Evolutionary conservation across 2,113 vertebrate species (phyloP).

Genomic region (Chionis minor): DNA sequence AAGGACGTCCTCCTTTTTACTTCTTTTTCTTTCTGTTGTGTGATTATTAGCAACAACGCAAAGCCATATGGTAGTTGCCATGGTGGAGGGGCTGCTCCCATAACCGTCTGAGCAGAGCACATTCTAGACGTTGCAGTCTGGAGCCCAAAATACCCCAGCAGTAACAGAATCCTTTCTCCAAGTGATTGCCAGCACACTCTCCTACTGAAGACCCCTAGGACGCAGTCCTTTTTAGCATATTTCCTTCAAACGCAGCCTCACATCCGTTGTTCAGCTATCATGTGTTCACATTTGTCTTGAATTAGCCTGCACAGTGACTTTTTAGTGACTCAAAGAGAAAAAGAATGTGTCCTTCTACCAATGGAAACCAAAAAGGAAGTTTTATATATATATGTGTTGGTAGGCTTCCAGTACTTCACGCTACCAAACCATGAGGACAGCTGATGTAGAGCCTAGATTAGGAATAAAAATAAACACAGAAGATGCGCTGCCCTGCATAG

Average conservation of each 20-base stretch:
- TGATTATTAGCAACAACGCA: constrained; percentile 22
- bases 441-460: constrained; percentile 30
- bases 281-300: constrained; percentile 19
- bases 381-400: not conserved
- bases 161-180: constrained; percentile 42
- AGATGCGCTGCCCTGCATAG: constrained; percentile 24
- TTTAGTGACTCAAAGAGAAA: not conserved
- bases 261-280: not conserved
- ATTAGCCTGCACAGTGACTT: not conserved
- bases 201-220: not conserved
- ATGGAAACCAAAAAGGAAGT: not conserved
- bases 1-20: not conserved
- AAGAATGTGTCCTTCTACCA: constrained; percentile 8
- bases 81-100: constrained; percentile 29
- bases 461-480: constrained; percentile 38
- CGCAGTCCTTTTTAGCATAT: not conserved
- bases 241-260: not conserved
- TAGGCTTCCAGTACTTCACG: constrained; percentile 24
- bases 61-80: not conserved
- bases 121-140: constrained; percentile 39
- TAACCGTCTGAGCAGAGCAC: constrained; percentile 38
- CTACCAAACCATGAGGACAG: constrained; percentile 37
- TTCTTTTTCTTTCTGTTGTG: constrained; percentile 25
- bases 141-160: not conserved
- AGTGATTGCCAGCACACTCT: constrained; percentile 16